Evolutionary conservation across 2,888 invertebrate species (phyloP).

Genomic region (Keiferia lycopersicella): DNA sequence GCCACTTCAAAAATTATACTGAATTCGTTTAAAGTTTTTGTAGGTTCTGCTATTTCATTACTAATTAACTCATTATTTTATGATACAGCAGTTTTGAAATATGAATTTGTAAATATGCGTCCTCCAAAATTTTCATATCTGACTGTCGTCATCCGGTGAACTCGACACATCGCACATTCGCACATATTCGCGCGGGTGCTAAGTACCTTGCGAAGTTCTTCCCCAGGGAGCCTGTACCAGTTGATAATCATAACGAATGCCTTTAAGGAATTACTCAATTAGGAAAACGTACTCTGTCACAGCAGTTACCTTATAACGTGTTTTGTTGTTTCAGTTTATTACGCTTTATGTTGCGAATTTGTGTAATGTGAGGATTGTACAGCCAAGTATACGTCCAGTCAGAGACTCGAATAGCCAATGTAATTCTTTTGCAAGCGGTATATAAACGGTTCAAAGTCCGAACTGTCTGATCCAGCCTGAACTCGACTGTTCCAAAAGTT

Average conservation of each 20-base stretch:
- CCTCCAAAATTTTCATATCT: constrained; percentile 34
- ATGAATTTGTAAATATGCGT: neutral
- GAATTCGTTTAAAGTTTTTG: too few relatives aligned
- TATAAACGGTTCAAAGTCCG: too few relatives aligned
- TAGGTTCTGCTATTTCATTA: too few relatives aligned
- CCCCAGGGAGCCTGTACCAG: constrained; percentile 52
- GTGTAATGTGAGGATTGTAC: too few relatives aligned
- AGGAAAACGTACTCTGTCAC: constrained; percentile 43
- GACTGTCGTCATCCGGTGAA: constrained; percentile 34
- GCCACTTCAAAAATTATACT: too few relatives aligned
- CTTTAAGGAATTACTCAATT: constrained; percentile 66
- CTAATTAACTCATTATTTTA: neutral
- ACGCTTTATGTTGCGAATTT: constrained; percentile 14
- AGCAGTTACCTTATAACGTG: constrained; percentile 24
- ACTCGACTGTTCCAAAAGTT: too few relatives aligned
- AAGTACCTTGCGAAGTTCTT: constrained; percentile 57
- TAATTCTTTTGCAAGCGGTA: too few relatives aligned
- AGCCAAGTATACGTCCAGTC: too few relatives aligned
- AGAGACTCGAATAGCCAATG: too few relatives aligned
- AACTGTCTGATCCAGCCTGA: too few relatives aligned
- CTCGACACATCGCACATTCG: constrained; percentile 40
- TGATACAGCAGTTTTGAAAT: neutral
- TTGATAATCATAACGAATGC: constrained; percentile 67
- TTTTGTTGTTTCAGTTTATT: constrained; percentile 26
- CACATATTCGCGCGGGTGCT: constrained; percentile 55